phyloP scores from a whole-genome alignment of 2,888 invertebrate genomes.

The Orgyia antiqua region DNA sequence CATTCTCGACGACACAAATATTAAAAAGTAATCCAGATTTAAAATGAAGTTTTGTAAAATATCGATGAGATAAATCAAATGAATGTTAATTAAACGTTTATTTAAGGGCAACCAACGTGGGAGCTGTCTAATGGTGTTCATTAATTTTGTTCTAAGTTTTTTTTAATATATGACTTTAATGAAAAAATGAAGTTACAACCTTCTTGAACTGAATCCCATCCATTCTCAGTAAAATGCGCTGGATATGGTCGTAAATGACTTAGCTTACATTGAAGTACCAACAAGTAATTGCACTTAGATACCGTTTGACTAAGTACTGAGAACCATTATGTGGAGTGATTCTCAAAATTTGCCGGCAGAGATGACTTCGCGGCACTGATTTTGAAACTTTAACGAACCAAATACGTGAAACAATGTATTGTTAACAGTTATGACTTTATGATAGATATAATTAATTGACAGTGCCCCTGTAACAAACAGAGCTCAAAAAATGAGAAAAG shows the following conservation, averaged over 20 bases:
- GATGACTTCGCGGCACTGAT: constrained; percentile 35
- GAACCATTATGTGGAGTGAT: constrained; percentile 39
- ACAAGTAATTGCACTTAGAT: constrained; percentile 31
- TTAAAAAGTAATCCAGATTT: constrained; percentile 21
- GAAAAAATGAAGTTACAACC: too few species aligned
- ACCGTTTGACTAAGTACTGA: constrained; percentile 33
- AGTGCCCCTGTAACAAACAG: constrained; percentile 8
- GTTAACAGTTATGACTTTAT: constrained; percentile 19
- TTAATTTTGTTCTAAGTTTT: constrained; percentile 3
- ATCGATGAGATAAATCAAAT: constrained; percentile 16
- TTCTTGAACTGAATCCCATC: too few species aligned
- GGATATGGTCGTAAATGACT: too few species aligned
- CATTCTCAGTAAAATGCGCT: too few species aligned
- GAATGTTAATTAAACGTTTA: constrained; percentile 20
- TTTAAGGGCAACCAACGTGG: constrained; percentile 11
- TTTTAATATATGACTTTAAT: constrained; percentile 4
- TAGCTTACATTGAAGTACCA: too few species aligned
- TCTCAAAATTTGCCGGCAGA: constrained; percentile 39
- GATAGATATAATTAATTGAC: constrained; percentile 12
- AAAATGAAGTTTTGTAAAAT: constrained; percentile 18
- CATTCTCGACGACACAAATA: constrained; percentile 38
- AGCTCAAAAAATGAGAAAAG: constrained; percentile 22
- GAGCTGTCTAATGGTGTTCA: constrained; percentile 1
- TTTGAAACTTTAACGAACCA: constrained; percentile 43
- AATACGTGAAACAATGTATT: constrained; percentile 42